These are phyloP conservation scores for Melanostigma gelatinosum DNA, from an alignment of 2,113 vertebrate species.

Conservation along the genomic window DNA sequence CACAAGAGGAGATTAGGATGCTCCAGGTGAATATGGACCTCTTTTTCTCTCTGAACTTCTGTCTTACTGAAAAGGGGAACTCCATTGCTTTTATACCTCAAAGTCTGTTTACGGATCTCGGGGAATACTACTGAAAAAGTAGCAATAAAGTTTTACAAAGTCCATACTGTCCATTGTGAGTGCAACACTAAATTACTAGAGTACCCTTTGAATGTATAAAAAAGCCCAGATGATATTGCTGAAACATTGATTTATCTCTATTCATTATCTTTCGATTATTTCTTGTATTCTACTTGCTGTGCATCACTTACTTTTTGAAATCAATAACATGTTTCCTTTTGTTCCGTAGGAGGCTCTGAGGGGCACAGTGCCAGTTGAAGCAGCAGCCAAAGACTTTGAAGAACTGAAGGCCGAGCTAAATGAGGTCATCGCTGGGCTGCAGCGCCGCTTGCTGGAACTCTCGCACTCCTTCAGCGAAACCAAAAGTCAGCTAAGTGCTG, in stretches of 20 bases:
- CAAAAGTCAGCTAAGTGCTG: constrained; percentile 86
- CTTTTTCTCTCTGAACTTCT: background rate
- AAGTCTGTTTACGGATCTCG: background rate
- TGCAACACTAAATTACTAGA: background rate
- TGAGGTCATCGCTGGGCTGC: constrained; percentile 87
- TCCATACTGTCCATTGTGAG: background rate
- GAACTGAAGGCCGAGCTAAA: constrained; percentile 87
- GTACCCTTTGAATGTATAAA: background rate
- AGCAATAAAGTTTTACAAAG: background rate
- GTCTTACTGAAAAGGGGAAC: background rate
- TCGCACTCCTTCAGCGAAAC: constrained; percentile 93
- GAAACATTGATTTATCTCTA: background rate
- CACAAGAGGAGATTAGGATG: constrained; percentile 91
- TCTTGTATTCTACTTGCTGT: background rate
- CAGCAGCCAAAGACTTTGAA: constrained; percentile 85
- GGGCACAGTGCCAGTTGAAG: constrained; percentile 83
- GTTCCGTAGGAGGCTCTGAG: constrained; percentile 85
- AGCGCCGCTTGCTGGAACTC: constrained; percentile 89
- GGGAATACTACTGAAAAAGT: background rate
- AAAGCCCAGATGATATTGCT: background rate
- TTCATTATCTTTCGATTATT: background rate
- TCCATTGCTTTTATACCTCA: background rate
- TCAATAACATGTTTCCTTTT: background rate
- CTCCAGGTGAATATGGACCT: constrained; percentile 74
- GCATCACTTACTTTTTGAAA: background rate